Base-by-base conservation (phyloP, 1,140 invertebrate genomes). In the Dermatophagoides farinae region DNA sequence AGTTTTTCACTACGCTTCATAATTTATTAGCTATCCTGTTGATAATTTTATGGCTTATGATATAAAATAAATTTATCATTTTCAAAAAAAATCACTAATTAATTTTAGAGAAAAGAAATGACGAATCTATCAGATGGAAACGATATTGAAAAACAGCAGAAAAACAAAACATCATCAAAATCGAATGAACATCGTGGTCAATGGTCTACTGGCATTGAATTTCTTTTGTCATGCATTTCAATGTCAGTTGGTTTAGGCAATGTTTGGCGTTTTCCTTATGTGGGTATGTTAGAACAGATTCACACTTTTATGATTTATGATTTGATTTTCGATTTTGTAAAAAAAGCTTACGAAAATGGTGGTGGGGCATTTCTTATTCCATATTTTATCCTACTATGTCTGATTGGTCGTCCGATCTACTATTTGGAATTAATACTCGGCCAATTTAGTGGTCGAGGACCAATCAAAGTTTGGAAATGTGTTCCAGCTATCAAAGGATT, bases 351-450 rank as follows among this genome's bases (percentile, higher is more conserved):
- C 37, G 16, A 43, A 23, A 61, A 61, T 55, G 60, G 60, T 22
- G 60, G 60, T 10, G 60, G 77, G 25, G 76, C 77, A 20, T 79
- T 79, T 66, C 64, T 76, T 40, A 74, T 78, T 40, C 77, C 77
- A 6, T 79, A 79, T 65, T 61, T 78, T 23, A 66, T 78, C 14
- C 75, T 81, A 31, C 73, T 80, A 63, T 69, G 78, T 14, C 67
- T 79, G 39, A 73, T 79, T 59, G 77, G 77, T 18, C 73, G 74
- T 60, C 76, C 76, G 0, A 68, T 74, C 63, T 78, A 77, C 65
- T 74, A 74, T 64, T 66, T 77, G 66, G 75, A 78, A 60, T 64
- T 75, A 20, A 70, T 70, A 25, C 65, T 75, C 52, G 74, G 73
- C 9, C 74, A 75, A 43, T 68, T 68, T 55, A 64, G 51, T 22